Conservation (phyloP, 2,797 vertebrate species). For the Mycteria americana region DNA sequence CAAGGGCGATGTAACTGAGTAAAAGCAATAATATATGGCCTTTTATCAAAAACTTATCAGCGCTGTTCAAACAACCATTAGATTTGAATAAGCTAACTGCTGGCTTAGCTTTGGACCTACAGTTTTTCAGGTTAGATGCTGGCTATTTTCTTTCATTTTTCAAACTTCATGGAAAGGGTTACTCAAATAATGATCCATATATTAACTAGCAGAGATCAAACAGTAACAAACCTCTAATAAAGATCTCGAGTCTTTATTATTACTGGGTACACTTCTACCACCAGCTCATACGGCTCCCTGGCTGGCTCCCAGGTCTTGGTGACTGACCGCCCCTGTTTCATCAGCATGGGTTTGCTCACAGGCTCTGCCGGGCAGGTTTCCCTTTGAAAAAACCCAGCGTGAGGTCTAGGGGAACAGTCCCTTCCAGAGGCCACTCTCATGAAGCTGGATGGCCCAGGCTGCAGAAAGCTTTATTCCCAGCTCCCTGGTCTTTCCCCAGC, state of each 20-base stretch:
- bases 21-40: not conserved
- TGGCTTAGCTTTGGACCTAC: not conserved
- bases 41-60: constrained; percentile 55
- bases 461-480: not conserved
- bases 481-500: not conserved
- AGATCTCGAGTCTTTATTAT: not conserved
- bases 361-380: not conserved
- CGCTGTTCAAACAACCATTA: not conserved
- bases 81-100: constrained; percentile 7
- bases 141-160: not conserved
- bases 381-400: not conserved
- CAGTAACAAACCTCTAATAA: not conserved
- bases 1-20: not conserved
- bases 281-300: not conserved
- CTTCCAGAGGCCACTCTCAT: not conserved
- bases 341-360: not conserved
- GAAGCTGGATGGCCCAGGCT: not conserved
- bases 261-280: not conserved
- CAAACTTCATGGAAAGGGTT: not conserved
- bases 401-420: not conserved
- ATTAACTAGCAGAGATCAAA: not conserved
- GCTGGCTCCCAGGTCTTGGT: not conserved
- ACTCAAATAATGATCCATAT: not conserved
- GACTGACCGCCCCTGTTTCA: accelerated
- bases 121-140: not conserved